Evolutionary conservation across 2,797 vertebrate species (phyloP).

Genomic region (Potorous gilbertii): DNA sequence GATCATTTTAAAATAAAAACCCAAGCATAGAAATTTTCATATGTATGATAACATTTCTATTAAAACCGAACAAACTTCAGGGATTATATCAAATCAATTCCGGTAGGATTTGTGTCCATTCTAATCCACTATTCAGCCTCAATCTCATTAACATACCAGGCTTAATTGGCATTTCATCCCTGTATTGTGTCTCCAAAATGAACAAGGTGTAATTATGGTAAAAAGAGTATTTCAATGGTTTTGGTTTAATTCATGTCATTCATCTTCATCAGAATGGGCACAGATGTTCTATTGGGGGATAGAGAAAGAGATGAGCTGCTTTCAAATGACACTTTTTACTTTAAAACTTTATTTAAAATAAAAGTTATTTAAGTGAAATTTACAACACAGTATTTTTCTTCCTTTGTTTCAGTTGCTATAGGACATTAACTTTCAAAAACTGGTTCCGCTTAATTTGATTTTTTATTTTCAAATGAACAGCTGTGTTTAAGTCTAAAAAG

Average conservation of each 20-base stretch:
- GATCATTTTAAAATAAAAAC: constrained; percentile 58
- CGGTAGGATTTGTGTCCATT: constrained; percentile 80
- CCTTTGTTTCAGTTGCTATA: constrained; percentile 84
- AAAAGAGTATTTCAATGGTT: constrained; percentile 82
- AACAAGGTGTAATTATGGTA: constrained; percentile 89
- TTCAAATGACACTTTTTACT: constrained; percentile 81
- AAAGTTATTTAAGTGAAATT: constrained; percentile 85
- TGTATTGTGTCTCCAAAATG: constrained; percentile 84
- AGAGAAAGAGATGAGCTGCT: constrained; percentile 79
- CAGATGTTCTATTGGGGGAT: constrained; percentile 86
- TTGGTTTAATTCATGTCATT: constrained; percentile 83
- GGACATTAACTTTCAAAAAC: constrained; percentile 87
- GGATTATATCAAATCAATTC: constrained; percentile 81
- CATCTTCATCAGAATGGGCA: constrained; percentile 84
- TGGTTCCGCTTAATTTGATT: constrained; percentile 86
- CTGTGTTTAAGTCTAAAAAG: constrained; percentile 88
- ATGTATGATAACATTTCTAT: constrained; percentile 72
- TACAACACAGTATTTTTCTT: constrained; percentile 83
- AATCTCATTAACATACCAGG: constrained; percentile 84
- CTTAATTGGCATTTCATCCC: constrained; percentile 88
- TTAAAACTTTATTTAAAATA: constrained; percentile 83
- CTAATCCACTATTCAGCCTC: constrained; percentile 84
- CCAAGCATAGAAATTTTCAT: constrained; percentile 66
- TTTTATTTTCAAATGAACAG: constrained; percentile 88
- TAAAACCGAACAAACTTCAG: constrained; percentile 80